phyloP scores from a whole-genome alignment of 2,797 vertebrate species.

The Peromyscus eremicus region DNA sequence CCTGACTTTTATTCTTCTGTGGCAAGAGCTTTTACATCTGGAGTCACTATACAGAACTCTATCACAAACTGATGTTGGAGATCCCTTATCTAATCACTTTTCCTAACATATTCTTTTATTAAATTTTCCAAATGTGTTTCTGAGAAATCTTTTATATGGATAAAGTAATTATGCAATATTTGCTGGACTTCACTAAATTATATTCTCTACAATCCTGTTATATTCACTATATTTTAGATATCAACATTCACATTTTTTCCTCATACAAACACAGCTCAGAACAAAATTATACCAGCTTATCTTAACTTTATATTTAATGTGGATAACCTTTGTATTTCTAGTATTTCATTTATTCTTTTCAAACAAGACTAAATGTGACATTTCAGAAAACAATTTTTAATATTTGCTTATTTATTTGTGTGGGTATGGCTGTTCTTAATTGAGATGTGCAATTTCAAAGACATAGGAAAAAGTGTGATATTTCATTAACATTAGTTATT shows the following conservation, averaged over 20 bases:
- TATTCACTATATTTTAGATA: constrained; percentile 33
- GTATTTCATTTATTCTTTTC: constrained; percentile 16
- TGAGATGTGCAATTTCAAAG: constrained; percentile 1
- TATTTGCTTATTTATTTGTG: neutral
- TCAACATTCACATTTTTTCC: constrained; percentile 54
- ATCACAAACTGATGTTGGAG: constrained; percentile 18
- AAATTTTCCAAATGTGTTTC: constrained; percentile 55
- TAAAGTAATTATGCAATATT: constrained; percentile 58
- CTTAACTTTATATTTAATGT: constrained; percentile 46
- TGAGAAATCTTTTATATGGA: constrained; percentile 47
- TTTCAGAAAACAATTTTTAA: constrained; percentile 12
- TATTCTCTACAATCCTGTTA: constrained; percentile 55
- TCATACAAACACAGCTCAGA: constrained; percentile 26
- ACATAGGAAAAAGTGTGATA: neutral
- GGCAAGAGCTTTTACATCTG: neutral
- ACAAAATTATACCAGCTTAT: constrained; percentile 55
- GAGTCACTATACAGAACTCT: constrained; percentile 41
- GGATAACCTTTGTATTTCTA: neutral
- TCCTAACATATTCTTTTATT: constrained; percentile 41
- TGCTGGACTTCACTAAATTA: constrained; percentile 57
- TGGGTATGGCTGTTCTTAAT: neutral
- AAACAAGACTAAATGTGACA: neutral
- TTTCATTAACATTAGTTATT: neutral
- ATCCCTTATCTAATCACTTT: constrained; percentile 56
- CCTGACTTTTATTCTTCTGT: neutral